Conservation (phyloP, 2,888 invertebrate genomes). For the Mesorhabditis spiculigera region DNA sequence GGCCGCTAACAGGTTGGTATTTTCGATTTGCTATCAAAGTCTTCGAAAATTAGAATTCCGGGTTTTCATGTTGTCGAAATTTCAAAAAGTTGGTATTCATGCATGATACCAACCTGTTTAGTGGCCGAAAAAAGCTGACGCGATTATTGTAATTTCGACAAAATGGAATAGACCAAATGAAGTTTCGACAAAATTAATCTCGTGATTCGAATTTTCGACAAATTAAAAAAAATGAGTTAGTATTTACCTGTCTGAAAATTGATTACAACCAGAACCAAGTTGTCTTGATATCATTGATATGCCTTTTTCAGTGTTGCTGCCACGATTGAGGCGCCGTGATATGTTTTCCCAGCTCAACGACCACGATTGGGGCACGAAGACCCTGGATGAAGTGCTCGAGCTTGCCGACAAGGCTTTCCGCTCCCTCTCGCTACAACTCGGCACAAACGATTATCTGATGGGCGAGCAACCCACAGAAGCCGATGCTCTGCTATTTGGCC, state of each 20-base stretch:
- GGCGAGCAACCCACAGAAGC: constrained; percentile 73
- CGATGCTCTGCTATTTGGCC: constrained; percentile 93
- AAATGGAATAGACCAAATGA: too few species aligned
- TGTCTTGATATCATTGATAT: background rate
- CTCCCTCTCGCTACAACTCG: constrained; percentile 79
- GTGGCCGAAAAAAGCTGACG: too few species aligned
- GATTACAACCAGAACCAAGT: background rate
- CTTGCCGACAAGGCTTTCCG: constrained; percentile 81
- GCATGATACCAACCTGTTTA: too few species aligned
- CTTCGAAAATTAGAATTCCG: background rate
- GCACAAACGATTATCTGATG: constrained; percentile 74
- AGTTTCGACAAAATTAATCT: too few species aligned
- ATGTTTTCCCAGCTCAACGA: constrained; percentile 24
- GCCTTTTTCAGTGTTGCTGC: constrained; percentile 15
- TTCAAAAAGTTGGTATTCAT: too few species aligned
- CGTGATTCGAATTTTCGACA: background rate
- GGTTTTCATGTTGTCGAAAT: background rate
- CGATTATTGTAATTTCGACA: too few species aligned
- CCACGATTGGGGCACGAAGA: constrained; percentile 32
- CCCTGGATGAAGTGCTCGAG: constrained; percentile 62
- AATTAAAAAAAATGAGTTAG: background rate
- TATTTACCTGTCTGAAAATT: background rate
- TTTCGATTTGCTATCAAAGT: background rate
- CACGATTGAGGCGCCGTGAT: constrained; percentile 22
- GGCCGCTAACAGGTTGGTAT: constrained; percentile 74